These are phyloP conservation scores for Nycticorax nycticorax DNA, from an alignment of 2,113 vertebrate species.

Conservation along the genomic window DNA sequence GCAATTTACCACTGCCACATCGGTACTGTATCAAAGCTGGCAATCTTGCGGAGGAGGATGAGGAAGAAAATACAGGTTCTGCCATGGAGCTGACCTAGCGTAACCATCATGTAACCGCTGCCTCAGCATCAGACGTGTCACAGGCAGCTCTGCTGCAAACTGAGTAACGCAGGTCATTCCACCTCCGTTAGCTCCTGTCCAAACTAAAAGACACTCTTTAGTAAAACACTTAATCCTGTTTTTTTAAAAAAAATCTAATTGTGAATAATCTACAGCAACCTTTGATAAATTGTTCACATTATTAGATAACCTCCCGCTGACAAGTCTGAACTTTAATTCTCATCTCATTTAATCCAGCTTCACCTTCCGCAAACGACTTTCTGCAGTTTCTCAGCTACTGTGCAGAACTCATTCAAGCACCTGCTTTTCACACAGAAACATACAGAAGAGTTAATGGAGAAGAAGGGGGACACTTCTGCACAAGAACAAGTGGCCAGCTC, in stretches of 20 bases:
- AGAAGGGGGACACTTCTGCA: neutral
- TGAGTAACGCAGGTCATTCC: accelerated
- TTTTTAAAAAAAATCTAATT: neutral
- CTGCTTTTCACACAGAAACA: neutral
- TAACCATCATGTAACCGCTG: neutral
- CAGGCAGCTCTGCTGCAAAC: neutral
- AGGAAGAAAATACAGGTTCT: neutral
- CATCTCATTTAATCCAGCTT: neutral
- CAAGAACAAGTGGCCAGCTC: neutral
- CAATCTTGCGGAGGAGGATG: neutral
- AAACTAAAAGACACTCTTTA: neutral
- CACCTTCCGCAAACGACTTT: neutral
- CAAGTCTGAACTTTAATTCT: neutral
- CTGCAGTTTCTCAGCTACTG: neutral
- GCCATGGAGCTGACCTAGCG: neutral
- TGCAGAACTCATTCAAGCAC: neutral
- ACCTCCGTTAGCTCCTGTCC: neutral
- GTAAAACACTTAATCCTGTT: neutral
- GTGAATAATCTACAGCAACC: neutral
- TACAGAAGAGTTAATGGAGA: neutral
- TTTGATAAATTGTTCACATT: neutral
- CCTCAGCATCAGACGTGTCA: neutral
- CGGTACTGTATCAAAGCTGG: neutral
- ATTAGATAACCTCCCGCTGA: neutral
- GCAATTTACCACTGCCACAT: too few relatives aligned